These are phyloP conservation scores for Choreutis nemorana DNA, from an alignment of 2,888 invertebrate genomes.

Conservation along the genomic window DNA sequence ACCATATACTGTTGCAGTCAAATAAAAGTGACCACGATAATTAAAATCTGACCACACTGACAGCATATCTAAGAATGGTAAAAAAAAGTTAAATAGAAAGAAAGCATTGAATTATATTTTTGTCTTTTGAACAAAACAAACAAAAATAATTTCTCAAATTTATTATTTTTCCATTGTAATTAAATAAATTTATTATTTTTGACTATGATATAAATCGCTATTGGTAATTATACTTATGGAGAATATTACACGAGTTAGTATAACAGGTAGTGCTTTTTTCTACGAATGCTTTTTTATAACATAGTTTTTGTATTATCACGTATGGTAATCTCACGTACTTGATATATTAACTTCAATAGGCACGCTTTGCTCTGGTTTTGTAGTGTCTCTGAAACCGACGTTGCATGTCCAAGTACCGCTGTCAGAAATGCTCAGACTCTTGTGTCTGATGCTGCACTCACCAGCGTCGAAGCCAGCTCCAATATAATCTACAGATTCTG, in stretches of 20 bases:
- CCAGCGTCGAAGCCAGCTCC: conserved; percentile 49
- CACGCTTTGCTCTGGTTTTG: conserved; percentile 17
- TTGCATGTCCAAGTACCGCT: conserved; percentile 43
- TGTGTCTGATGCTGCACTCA: conserved; percentile 38
- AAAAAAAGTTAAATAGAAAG: background rate
- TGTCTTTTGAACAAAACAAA: background rate
- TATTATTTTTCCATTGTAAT: background rate
- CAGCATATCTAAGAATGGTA: background rate
- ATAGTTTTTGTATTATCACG: background rate
- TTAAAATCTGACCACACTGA: background rate
- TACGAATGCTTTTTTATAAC: too few relatives aligned
- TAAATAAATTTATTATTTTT: background rate
- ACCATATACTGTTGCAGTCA: background rate
- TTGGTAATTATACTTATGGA: too few relatives aligned
- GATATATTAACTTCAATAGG: conserved; percentile 16
- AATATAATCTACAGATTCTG: conserved; percentile 22
- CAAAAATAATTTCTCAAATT: background rate
- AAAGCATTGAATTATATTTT: background rate
- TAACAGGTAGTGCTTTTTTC: too few relatives aligned
- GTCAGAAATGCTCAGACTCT: conserved; percentile 18
- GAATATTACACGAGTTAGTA: too few relatives aligned
- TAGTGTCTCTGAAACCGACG: conserved; percentile 24
- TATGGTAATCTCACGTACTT: conserved; percentile 13
- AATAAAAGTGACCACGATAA: background rate
- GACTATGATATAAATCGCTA: too few relatives aligned